Percentiles rank a stretch among this genome's conserved stretches.
Conservation (phyloP, 2,888 invertebrate genomes). For the Watsonalla cultraria region DNA sequence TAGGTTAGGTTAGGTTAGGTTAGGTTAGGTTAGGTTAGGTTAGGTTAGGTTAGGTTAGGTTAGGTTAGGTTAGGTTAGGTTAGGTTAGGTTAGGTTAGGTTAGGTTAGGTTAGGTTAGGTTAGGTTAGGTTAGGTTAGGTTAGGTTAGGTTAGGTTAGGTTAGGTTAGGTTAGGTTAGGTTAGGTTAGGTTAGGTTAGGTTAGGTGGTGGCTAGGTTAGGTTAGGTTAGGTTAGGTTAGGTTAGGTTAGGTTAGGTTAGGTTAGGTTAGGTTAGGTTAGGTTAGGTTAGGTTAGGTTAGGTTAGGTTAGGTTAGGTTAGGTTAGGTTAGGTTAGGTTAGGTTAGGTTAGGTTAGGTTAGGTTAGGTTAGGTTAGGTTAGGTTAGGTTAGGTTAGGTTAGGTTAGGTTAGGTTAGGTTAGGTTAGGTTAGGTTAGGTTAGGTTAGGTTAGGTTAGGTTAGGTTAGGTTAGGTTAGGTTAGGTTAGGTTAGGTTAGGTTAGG, state of each 20-base stretch:
- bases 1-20: constrained; percentile 19
- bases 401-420: constrained; percentile 20
- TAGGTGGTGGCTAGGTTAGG: constrained; percentile 16
- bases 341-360: constrained; percentile 12
- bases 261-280: constrained; percentile 18
- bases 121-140: constrained; percentile 20
- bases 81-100: constrained; percentile 12
- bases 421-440: constrained; percentile 22
- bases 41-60: no score
- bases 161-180: constrained; percentile 16
- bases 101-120: constrained; percentile 22
- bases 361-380: constrained; percentile 19
- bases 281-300: constrained; percentile 22
- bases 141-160: constrained; percentile 14
- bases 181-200: constrained; percentile 19
- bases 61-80: no score
- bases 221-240: constrained; percentile 19
- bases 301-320: constrained; percentile 20
- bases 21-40: constrained; percentile 17
- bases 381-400: constrained; percentile 19
- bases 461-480: constrained; percentile 22
- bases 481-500: constrained; percentile 28
- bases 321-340: constrained; percentile 14
- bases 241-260: constrained; percentile 17
- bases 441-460: constrained; percentile 20